phyloP scores from a whole-genome alignment of 2,888 invertebrate species.

The Polydrusus tereticollis region DNA sequence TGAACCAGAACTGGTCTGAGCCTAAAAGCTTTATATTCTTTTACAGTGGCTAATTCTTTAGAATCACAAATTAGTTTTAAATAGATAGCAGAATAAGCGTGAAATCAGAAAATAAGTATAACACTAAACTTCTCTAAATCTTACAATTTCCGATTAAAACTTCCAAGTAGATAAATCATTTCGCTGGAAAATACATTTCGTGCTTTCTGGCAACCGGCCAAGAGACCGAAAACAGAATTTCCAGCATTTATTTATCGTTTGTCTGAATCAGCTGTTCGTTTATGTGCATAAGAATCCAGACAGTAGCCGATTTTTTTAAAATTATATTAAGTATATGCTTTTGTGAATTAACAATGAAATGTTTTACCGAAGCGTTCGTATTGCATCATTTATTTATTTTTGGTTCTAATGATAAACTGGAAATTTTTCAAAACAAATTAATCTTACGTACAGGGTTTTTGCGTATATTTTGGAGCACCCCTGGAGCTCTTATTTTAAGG shows the following conservation, averaged over 20 bases:
- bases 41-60: no score
- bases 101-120: slow-evolving; percentile 20
- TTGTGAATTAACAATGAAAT: background rate
- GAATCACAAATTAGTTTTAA: slow-evolving; percentile 29
- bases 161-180: slow-evolving; percentile 47
- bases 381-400: background rate
- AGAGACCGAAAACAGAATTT: slow-evolving; percentile 28
- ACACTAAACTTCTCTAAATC: slow-evolving; percentile 41
- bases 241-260: slow-evolving; percentile 44
- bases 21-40: no score
- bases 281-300: slow-evolving; percentile 22
- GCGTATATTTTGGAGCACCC: no score
- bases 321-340: background rate
- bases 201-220: slow-evolving; percentile 38
- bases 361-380: background rate
- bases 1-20: no score
- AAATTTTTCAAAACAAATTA: background rate
- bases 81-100: background rate
- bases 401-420: background rate
- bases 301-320: no score
- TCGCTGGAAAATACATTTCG: slow-evolving; percentile 36
- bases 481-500: no score
- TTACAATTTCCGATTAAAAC: slow-evolving; percentile 40
- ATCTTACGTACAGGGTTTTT: no score
- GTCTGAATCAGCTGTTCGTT: slow-evolving; percentile 38